phyloP scores from a whole-genome alignment of 2,797 vertebrate species.

The Cossypha caffra region DNA sequence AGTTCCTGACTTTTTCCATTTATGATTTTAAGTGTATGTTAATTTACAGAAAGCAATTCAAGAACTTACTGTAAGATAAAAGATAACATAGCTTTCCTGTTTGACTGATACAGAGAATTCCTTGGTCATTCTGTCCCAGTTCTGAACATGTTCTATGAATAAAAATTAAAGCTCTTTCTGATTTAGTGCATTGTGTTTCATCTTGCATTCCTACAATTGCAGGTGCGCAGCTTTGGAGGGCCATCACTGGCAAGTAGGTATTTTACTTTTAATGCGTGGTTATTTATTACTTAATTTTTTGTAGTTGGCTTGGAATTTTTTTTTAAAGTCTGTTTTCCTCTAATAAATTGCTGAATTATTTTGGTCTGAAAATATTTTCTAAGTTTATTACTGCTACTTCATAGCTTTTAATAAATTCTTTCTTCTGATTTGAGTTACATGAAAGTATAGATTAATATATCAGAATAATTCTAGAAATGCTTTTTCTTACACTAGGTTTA shows the following conservation, averaged over 20 bases:
- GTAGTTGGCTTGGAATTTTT: background rate
- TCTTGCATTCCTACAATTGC: slow-evolving; percentile 46
- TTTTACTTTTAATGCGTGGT: background rate
- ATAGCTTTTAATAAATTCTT: background rate
- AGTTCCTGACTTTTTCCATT: background rate
- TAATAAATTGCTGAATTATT: background rate
- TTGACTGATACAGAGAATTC: background rate
- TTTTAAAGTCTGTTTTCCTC: background rate
- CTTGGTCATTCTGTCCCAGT: background rate
- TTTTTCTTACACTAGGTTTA: background rate
- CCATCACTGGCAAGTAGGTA: slow-evolving; percentile 87
- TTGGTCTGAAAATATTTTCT: background rate
- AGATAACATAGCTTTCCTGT: background rate
- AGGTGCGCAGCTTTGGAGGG: slow-evolving; percentile 86
- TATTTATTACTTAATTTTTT: background rate
- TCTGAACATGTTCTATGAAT: background rate
- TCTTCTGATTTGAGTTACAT: background rate
- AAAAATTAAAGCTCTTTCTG: background rate
- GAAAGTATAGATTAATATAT: background rate
- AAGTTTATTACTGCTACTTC: background rate
- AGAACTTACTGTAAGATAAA: background rate
- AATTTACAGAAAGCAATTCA: background rate
- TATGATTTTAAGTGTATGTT: background rate
- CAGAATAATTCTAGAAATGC: background rate
- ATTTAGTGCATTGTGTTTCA: background rate